Conservation (phyloP, 2,113 vertebrate species). For the Perca schrenkii region DNA sequence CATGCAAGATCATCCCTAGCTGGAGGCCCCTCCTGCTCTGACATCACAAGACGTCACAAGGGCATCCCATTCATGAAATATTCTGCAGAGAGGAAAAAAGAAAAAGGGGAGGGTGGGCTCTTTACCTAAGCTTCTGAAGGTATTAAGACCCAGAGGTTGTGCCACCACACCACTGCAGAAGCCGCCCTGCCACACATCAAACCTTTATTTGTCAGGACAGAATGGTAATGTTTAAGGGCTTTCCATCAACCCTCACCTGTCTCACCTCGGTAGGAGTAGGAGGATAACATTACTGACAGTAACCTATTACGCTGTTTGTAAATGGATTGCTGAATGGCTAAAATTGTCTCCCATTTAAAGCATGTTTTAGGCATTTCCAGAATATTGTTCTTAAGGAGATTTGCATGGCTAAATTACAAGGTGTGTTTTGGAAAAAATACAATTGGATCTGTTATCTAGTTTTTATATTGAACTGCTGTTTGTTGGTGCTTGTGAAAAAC, state of each 20-base stretch:
- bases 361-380: background rate
- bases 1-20: slow-evolving; percentile 36
- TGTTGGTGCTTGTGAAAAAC: background rate
- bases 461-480: background rate
- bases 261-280: background rate
- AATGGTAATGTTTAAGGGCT: slow-evolving; percentile 15
- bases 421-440: background rate
- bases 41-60: slow-evolving; percentile 64
- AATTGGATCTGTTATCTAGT: background rate
- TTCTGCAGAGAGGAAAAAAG: slow-evolving; percentile 40
- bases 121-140: slow-evolving; percentile 51
- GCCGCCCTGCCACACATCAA: slow-evolving; percentile 20
- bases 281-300: slow-evolving; percentile 26
- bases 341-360: background rate
- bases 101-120: slow-evolving; percentile 12
- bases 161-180: slow-evolving; percentile 31
- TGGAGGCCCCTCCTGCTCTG: slow-evolving; percentile 50
- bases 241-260: background rate
- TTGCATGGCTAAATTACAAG: background rate
- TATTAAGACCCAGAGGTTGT: slow-evolving; percentile 75
- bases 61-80: slow-evolving; percentile 59
- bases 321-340: background rate
- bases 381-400: background rate
- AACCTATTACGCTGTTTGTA: background rate
- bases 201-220: slow-evolving; percentile 32